Evolutionary conservation across 2,797 vertebrate species (phyloP).

Genomic region (Microctenopoma lineatum): DNA sequence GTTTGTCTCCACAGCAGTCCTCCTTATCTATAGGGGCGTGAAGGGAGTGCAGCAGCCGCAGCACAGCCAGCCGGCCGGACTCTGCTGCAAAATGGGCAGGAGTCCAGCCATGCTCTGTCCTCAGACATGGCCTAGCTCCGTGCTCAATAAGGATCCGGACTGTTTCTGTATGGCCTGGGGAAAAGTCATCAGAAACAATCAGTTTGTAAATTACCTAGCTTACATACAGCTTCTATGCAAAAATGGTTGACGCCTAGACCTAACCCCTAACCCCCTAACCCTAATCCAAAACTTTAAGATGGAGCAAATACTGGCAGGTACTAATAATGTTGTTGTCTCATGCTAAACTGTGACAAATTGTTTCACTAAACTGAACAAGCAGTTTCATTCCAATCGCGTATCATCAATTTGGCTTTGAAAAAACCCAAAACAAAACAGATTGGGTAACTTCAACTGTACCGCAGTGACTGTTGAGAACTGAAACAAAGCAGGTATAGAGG

Average conservation of each 20-base stretch:
- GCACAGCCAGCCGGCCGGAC: slow-evolving; percentile 83
- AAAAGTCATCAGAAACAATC: neutral
- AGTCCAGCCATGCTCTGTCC: slow-evolving; percentile 88
- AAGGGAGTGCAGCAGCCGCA: slow-evolving; percentile 86
- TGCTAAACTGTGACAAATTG: no score
- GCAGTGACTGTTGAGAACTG: neutral
- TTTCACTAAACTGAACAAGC: no score
- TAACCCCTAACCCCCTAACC: no score
- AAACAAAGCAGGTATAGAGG: no score
- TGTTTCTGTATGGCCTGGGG: slow-evolving; percentile 84
- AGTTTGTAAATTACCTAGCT: neutral
- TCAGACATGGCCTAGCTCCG: slow-evolving; percentile 86
- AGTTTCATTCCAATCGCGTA: no score
- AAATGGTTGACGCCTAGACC: no score
- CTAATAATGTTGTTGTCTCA: no score
- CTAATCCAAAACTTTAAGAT: no score
- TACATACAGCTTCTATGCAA: no score
- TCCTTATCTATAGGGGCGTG: slow-evolving; percentile 85
- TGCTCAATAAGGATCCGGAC: slow-evolving; percentile 83
- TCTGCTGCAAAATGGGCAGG: slow-evolving; percentile 92
- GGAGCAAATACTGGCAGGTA: no score
- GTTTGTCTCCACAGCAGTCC: slow-evolving; percentile 89
- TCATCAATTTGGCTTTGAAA: no score
- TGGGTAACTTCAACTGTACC: neutral
- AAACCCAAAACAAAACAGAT: no score